Percentiles rank a stretch among this genome's conserved stretches.
Evolutionary conservation across 2,113 vertebrate genomes (phyloP).

Genomic region (Suncus etruscus): DNA sequence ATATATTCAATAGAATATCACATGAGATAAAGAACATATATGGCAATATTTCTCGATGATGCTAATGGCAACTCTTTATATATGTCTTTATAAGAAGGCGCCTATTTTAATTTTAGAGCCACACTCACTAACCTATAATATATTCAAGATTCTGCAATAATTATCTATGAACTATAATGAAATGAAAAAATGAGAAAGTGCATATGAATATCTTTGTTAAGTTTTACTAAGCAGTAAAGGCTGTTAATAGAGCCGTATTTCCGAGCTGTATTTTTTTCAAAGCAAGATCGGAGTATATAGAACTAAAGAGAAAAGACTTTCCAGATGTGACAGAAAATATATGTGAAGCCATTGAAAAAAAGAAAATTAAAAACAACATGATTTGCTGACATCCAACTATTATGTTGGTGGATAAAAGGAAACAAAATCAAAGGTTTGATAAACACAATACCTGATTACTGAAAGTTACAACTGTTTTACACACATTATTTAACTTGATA

Average conservation of each 20-base stretch:
- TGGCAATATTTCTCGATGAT: not conserved
- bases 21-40: not conserved
- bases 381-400: slow-evolving; percentile 4
- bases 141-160: slow-evolving; percentile 45
- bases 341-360: slow-evolving; percentile 21
- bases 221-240: not conserved
- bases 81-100: not conserved
- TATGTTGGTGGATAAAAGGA: not conserved
- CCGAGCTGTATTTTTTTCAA: slow-evolving; percentile 9
- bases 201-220: not conserved
- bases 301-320: slow-evolving; percentile 6
- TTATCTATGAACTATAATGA: slow-evolving; percentile 15
- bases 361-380: slow-evolving; percentile 18
- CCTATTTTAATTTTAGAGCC: slow-evolving; percentile 3
- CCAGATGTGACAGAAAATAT: not conserved
- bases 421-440: slow-evolving; percentile 4
- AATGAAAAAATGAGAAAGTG: slow-evolving; percentile 1
- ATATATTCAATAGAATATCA: not conserved
- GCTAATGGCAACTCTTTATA: not conserved
- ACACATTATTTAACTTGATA: slow-evolving; percentile 28
- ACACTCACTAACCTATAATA: not conserved
- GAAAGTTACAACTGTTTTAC: not conserved
- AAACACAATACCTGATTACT: not conserved
- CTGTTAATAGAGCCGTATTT: not conserved
- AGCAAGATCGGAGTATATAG: not conserved